These are phyloP conservation scores for Oreochromis spilurus DNA, from an alignment of 2,113 vertebrate genomes.

Conservation along the genomic window DNA sequence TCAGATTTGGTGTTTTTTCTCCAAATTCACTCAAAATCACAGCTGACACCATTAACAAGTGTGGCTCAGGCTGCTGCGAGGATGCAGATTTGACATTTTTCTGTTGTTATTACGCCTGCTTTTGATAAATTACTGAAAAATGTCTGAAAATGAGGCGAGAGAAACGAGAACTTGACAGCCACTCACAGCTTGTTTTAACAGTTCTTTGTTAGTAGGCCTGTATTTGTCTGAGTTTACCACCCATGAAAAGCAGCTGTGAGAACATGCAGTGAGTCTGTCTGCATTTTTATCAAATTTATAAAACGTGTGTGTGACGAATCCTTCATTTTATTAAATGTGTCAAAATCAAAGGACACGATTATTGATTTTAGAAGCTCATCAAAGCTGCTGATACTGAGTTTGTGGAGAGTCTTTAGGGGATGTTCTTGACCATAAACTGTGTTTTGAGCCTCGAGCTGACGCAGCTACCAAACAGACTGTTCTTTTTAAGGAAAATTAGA, in stretches of 20 bases:
- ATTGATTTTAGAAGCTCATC: background rate
- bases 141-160: background rate
- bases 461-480: background rate
- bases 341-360: background rate
- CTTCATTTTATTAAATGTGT: background rate
- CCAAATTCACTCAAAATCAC: rapidly evolving
- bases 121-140: background rate
- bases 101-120: background rate
- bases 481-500: background rate
- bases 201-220: background rate
- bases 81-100: background rate
- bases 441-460: background rate
- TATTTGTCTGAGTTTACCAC: background rate
- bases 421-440: background rate
- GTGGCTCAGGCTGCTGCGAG: background rate
- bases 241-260: background rate
- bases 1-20: background rate
- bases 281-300: background rate
- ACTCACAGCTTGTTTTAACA: background rate
- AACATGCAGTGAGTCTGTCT: background rate
- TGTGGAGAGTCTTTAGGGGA: background rate
- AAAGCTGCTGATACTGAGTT: background rate
- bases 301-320: background rate
- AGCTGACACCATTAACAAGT: no score
- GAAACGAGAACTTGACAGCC: background rate